Evolutionary conservation across 2,797 vertebrate genomes (phyloP), one percentile per base, ranked within the genome.

Genomic region (Sus cebifrons): DNA sequence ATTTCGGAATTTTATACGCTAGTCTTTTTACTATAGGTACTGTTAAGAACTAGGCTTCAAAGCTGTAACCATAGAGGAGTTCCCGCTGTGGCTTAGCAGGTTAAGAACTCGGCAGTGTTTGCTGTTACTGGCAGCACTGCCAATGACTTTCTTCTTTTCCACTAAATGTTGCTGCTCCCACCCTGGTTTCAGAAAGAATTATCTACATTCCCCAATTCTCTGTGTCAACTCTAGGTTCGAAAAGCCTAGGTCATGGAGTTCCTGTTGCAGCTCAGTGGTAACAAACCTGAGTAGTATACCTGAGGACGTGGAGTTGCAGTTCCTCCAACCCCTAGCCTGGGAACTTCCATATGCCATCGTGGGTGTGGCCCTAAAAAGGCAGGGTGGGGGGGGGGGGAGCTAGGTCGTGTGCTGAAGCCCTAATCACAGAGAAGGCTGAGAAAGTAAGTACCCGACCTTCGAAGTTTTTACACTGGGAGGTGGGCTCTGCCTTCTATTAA

Each of bases 1-100:
- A 60, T 56, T 96, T 60, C 87, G 58, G 58, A 88, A 89, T 88
- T 96, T 89, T 83, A 92, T 40, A 79, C 20, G 67, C n/a, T 75
- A 25, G n/a, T 81, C 60, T 73, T 90, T 86, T 88, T 67, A 87
- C 36, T 58, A 82, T 60, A 94, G 54, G 60, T 74, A 88, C 75
- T 91, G n/a, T 29, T 27, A 78, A 54, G 68, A 79, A 49, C 52
- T 32, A 95, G 49, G 79, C 21, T 84, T 91, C 84, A 71, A 94
- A 4, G 11, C 36, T 86, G 21, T 54, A 88, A 83, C 27, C 20
- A 56, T 16, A 75, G 84, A 81, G 44, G 44, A 49, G 44, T 49
- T 49, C 44, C 44, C 44, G 7, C 9, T 49, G 44, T 49, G 44
- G 44, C 44, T 49, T 5, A 10, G 44, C 44, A 49, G 44, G 44